Conservation (phyloP, 1,140 invertebrate species). For the roundworm (Caenorhabditis elegans) region DNA sequence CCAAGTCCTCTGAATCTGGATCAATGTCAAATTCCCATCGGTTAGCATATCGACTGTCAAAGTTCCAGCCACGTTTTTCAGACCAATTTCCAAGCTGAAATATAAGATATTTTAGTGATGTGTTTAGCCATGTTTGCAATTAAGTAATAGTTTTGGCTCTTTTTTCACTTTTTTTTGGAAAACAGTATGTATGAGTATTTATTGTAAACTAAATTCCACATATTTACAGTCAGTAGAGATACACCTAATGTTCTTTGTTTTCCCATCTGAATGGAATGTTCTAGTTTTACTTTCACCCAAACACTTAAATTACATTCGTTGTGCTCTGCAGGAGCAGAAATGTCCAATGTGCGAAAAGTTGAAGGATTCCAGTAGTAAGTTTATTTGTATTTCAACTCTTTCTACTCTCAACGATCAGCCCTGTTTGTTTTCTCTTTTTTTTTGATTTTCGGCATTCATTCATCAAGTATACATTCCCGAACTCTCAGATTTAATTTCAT, state of each 20-base stretch:
- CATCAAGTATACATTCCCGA: neutral
- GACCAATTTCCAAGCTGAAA: conserved; percentile 61
- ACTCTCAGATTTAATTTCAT: neutral
- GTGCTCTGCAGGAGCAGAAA: neutral
- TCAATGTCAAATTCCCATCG: conserved; percentile 61
- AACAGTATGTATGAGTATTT: too few species aligned
- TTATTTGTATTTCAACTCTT: conserved; percentile 21
- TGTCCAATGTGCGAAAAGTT: neutral
- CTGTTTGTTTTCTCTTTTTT: conserved; percentile 3
- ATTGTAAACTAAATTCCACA: too few species aligned
- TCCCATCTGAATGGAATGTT: neutral
- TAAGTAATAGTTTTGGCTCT: too few species aligned
- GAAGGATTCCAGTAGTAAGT: conserved; percentile 18
- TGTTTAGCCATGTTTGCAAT: too few species aligned
- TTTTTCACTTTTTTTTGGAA: too few species aligned
- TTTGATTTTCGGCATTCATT: conserved; percentile 18
- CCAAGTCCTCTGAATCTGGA: conserved; percentile 50
- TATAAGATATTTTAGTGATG: too few species aligned
- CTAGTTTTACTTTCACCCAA: neutral
- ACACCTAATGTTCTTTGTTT: too few species aligned
- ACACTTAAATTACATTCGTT: neutral
- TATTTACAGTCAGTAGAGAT: too few species aligned
- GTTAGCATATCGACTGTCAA: conserved; percentile 57
- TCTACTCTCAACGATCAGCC: neutral
- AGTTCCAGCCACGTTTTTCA: conserved; percentile 52